Evolutionary conservation across 2,797 vertebrate genomes (phyloP), one percentile per base, ranked within the genome.

Genomic region (Sorex maritimensis): DNA sequence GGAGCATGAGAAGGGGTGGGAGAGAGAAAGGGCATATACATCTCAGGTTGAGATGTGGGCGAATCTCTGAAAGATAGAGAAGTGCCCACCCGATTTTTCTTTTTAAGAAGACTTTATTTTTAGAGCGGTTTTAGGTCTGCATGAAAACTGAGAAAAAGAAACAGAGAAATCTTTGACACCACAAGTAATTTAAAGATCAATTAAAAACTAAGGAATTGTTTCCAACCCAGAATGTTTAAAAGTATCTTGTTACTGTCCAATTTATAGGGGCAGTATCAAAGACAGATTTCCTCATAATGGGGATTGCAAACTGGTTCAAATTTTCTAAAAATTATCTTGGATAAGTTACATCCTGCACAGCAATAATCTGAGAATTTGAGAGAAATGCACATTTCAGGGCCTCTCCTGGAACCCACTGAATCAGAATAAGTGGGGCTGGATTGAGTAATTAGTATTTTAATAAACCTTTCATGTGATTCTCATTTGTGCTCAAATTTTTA

Each of bases 241-340:
- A 46, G 38, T 24, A 73, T 80, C 23, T 69, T 61, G 46, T 69
- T 84, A 69, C 68, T 71, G 81, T 61, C 58, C 74, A 30, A 89
- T 8, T 65, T 44, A 78, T 2, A 58, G n/a, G 9, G 21, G 61
- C 68, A 23, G 5, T 55, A 13, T 58, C n/a, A 81, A 80, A 26
- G 72, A 65, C n/a, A 17, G 9, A 0, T 26, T 58, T 77, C n/a
- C 12, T 81, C 21, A 24, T 71, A 28, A 77, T 11, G 74, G 28
- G 28, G 2, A 49, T 26, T 61, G 26, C 49, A 68, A 73, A 74
- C 24, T 58, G n/a, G 28, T 52, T 58, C 26, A 73, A 61, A 75
- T 21, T 74, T 72, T 46, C 30, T 46, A 67, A 46, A 74, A 81
- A 81, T 3, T 28, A 3, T 61, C 72, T 84, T 23, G 7, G 26